Percentiles rank a stretch among this genome's conserved stretches.
Evolutionary conservation across 2,888 invertebrate genomes (phyloP).

Genomic region (Sphaeridia pumilis): DNA sequence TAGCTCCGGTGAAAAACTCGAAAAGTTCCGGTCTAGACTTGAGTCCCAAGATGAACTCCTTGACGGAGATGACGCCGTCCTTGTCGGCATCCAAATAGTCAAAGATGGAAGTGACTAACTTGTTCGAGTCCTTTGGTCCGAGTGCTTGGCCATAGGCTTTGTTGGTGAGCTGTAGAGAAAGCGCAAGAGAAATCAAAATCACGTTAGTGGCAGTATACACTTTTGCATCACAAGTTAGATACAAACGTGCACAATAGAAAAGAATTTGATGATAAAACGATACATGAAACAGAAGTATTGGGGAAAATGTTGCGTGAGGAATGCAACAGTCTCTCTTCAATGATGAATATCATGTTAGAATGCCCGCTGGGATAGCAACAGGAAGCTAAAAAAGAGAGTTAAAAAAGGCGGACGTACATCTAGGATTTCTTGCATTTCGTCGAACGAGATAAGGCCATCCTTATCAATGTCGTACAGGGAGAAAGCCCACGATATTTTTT

Average conservation of each 20-base stretch:
- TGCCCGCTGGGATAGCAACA: no score
- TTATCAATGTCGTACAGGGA: slow-evolving; percentile 17
- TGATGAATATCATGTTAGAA: no score
- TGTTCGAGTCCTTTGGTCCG: slow-evolving; percentile 4
- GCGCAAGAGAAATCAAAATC: background rate
- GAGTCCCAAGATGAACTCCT: slow-evolving; percentile 9
- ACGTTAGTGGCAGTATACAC: background rate
- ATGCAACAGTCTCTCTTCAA: no score
- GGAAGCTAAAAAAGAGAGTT: no score
- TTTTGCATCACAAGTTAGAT: background rate
- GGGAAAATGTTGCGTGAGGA: no score
- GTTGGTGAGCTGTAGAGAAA: slow-evolving; percentile 5
- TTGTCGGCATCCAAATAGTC: slow-evolving; percentile 10
- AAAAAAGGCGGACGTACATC: no score
- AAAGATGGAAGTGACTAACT: slow-evolving; percentile 8
- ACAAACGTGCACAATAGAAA: no score
- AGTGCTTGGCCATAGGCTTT: slow-evolving; percentile 12
- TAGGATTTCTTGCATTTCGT: slow-evolving; percentile 14
- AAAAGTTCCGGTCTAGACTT: slow-evolving; percentile 10
- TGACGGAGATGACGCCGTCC: slow-evolving; percentile 13
- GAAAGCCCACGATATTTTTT: slow-evolving; percentile 14
- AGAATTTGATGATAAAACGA: no score
- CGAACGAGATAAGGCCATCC: slow-evolving; percentile 10
- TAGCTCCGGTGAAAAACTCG: slow-evolving; percentile 8
- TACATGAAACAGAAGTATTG: no score